phyloP scores from a whole-genome alignment of 2,888 invertebrate species.

The Nomada flava region DNA sequence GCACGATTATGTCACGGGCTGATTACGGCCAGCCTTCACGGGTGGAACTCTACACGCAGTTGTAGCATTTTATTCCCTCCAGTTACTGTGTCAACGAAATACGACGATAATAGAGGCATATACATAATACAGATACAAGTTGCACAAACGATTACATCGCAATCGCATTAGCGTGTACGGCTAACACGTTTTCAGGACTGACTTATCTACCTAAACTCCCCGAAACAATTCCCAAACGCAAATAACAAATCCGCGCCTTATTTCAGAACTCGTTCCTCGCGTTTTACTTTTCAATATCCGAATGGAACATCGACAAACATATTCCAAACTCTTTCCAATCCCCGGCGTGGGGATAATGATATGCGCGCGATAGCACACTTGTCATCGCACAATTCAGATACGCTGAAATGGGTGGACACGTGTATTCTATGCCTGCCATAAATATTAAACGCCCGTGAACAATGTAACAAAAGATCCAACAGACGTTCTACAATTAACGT shows the following conservation, averaged over 20 bases:
- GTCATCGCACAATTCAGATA: constrained; percentile 27
- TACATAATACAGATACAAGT: constrained; percentile 1
- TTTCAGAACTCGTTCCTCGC: background rate
- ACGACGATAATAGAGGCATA: constrained; percentile 9
- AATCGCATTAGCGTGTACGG: background rate
- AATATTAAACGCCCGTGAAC: constrained; percentile 10
- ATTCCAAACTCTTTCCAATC: background rate
- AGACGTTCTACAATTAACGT: background rate
- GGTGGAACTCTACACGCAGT: background rate
- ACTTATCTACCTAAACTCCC: background rate
- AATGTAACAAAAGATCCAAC: constrained; percentile 10
- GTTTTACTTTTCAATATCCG: background rate
- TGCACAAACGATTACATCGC: constrained; percentile 7
- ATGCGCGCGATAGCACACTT: constrained; percentile 11
- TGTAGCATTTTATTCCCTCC: background rate
- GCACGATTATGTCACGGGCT: constrained; percentile 30
- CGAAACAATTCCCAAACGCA: background rate
- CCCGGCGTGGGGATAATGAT: constrained; percentile 13
- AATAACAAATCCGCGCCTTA: background rate
- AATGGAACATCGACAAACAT: too few relatives aligned
- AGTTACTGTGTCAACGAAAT: constrained; percentile 32
- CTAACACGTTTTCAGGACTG: background rate
- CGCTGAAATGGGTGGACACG: constrained; percentile 3
- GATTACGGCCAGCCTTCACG: constrained; percentile 27
- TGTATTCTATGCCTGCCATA: background rate